These are phyloP conservation scores for Penaeus japonicus DNA, from an alignment of 1,140 invertebrate species.

Conservation along the genomic window DNA sequence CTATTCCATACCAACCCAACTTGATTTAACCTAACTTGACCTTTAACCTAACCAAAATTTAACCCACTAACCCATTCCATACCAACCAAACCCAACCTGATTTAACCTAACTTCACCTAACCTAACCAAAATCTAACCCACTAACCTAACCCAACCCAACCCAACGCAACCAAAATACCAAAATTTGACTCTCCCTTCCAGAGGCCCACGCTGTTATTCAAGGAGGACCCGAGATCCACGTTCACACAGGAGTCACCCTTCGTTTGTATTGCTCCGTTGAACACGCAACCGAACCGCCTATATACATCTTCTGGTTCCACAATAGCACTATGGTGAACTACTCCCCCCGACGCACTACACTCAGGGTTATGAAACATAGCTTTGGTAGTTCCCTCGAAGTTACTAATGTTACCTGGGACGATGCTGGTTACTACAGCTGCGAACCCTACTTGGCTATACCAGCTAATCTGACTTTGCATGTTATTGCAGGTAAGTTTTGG, in stretches of 20 bases:
- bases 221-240: conserved; percentile 15
- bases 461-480: background rate
- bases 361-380: background rate
- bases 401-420: background rate
- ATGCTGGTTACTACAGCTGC: background rate
- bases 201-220: conserved; percentile 25
- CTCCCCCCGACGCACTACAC: background rate
- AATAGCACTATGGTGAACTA: conserved; percentile 24
- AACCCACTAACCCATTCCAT: too few species aligned
- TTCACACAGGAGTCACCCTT: background rate
- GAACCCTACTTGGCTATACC: background rate
- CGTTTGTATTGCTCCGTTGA: background rate
- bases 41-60: too few species aligned
- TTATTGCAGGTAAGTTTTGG: background rate
- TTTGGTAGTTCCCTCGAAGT: background rate
- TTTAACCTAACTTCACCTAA: too few species aligned
- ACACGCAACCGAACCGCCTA: background rate
- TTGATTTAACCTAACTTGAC: too few species aligned
- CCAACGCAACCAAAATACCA: too few species aligned
- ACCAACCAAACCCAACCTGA: too few species aligned
- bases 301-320: conserved; percentile 37
- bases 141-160: too few species aligned
- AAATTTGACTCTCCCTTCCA: background rate
- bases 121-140: too few species aligned
- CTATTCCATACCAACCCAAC: too few species aligned